Percentiles rank a stretch among this genome's conserved stretches.
These are phyloP conservation scores for Bellardia pandia DNA, from an alignment of 2,888 invertebrate species.

Conservation along the genomic window DNA sequence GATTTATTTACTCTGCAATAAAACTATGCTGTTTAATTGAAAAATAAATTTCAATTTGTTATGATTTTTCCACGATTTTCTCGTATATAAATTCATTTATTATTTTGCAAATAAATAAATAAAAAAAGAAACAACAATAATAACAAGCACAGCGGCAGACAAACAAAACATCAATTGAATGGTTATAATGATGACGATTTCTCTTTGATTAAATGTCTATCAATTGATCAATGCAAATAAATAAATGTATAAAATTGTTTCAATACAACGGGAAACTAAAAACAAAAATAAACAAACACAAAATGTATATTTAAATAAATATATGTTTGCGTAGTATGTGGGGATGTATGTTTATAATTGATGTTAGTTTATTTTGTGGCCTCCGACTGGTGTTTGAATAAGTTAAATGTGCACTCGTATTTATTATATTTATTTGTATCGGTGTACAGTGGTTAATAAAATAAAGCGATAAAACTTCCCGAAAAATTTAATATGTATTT, in stretches of 20 bases:
- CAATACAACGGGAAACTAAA: neutral
- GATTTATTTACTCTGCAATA: conserved; percentile 52
- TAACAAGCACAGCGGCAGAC: neutral
- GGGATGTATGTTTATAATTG: neutral
- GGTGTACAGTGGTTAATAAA: neutral
- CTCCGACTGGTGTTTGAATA: conserved; percentile 12
- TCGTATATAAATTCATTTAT: neutral
- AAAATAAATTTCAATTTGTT: neutral
- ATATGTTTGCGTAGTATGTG: neutral
- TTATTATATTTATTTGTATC: neutral
- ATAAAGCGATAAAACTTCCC: neutral
- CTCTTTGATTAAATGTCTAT: conserved; percentile 37
- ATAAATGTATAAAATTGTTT: neutral
- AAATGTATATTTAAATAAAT: neutral
- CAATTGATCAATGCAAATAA: conserved; percentile 38
- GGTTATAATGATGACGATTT: neutral
- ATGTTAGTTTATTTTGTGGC: conserved; percentile 11
- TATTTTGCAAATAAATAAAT: conserved; percentile 23
- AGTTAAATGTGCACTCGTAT: neutral
- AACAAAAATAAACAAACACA: neutral
- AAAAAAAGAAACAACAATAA: neutral
- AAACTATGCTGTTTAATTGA: conserved; percentile 12
- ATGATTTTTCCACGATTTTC: neutral
- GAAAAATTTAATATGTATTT: no score
- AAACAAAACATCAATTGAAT: conserved; percentile 13